phyloP scores from a whole-genome alignment of 2,888 invertebrate genomes.

The Coecobrya sp. region DNA sequence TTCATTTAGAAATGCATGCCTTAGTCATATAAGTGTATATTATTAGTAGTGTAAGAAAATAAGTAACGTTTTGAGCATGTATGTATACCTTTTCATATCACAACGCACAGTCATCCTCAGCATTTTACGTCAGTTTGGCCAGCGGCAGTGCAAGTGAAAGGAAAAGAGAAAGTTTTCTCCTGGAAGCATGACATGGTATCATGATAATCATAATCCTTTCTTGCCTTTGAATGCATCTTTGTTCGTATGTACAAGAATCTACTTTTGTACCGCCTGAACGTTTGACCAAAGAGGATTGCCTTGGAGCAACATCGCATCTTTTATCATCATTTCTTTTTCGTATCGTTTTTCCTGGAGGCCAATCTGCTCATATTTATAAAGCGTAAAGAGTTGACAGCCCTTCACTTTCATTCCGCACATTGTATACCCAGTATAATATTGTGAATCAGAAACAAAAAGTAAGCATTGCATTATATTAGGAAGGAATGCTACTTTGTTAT shows the following conservation, averaged over 20 bases:
- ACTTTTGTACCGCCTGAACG: background rate
- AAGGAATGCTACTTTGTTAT: background rate
- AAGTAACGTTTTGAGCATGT: no score
- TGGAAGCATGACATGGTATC: background rate
- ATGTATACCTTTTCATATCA: background rate
- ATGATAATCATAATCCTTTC: slow-evolving; percentile 4
- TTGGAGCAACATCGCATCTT: background rate
- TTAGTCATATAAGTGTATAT: background rate
- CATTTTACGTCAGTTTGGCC: slow-evolving; percentile 21
- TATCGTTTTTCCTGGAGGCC: slow-evolving; percentile 17
- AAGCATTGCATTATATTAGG: no score
- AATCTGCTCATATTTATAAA: slow-evolving; percentile 25
- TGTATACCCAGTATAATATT: no score
- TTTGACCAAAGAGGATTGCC: background rate
- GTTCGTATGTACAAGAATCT: background rate
- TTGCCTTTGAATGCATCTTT: background rate
- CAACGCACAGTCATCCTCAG: background rate
- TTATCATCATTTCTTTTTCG: background rate
- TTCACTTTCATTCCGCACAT: background rate
- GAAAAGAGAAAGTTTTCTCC: slow-evolving; percentile 7
- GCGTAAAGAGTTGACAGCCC: background rate
- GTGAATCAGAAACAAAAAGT: no score
- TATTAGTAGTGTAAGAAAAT: background rate
- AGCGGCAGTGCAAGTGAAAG: background rate
- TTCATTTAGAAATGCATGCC: slow-evolving; percentile 1